Conservation (phyloP, 2,797 vertebrate species). For the Phoxinus dragarum region DNA sequence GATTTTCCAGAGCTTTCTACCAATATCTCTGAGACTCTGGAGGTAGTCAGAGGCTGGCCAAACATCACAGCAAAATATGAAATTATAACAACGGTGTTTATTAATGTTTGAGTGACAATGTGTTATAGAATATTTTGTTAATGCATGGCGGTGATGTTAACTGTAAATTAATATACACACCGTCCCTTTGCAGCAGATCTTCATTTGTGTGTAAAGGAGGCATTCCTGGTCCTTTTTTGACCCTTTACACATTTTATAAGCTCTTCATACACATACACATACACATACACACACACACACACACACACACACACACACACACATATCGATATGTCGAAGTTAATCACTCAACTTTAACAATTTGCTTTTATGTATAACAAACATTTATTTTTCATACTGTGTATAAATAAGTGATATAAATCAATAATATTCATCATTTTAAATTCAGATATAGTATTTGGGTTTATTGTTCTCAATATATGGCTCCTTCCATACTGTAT, state of each 20-base stretch:
- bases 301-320: too few species aligned
- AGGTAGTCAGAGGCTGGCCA: neutral
- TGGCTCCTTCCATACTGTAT: too few species aligned
- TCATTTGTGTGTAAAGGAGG: neutral
- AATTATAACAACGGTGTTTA: neutral
- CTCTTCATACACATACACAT: too few species aligned
- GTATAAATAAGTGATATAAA: neutral
- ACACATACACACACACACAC: too few species aligned
- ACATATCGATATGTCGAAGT: too few species aligned
- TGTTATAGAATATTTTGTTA: neutral
- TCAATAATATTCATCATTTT: neutral
- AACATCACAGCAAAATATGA: constrained; percentile 16
- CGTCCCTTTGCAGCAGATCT: neutral
- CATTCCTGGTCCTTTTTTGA: too few species aligned
- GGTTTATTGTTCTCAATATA: neutral
- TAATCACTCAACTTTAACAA: too few species aligned
- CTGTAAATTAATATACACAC: neutral
- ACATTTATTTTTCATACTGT: neutral
- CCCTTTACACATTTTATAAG: too few species aligned
- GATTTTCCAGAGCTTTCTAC: constrained; percentile 3
- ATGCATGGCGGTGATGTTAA: neutral
- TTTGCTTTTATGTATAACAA: too few species aligned
- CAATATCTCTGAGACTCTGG: constrained; percentile 8
- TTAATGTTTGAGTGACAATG: neutral
- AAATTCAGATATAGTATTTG: neutral